These are phyloP conservation scores for Hirtodrosophila cameraria DNA, from an alignment of 2,888 invertebrate species.

Conservation along the genomic window DNA sequence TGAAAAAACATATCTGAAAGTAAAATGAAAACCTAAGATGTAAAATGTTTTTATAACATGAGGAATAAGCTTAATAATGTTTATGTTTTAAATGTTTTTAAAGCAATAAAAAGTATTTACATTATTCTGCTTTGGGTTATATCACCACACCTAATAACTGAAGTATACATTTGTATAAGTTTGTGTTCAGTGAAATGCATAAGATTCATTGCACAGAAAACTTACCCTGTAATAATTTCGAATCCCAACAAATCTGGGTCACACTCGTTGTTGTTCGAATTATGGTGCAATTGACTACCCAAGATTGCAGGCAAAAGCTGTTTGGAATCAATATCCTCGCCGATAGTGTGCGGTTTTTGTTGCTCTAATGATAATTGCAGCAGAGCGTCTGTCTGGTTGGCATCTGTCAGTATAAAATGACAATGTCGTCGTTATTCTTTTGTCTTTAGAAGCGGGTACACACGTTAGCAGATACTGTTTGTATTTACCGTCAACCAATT, in stretches of 20 bases:
- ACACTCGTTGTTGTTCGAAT: constrained; percentile 89
- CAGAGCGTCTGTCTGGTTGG: constrained; percentile 43
- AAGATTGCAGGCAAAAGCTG: constrained; percentile 36
- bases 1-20: constrained; percentile 92
- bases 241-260: constrained; percentile 95
- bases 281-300: constrained; percentile 49
- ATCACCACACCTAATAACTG: too few species aligned
- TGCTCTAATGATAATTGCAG: constrained; percentile 33
- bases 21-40: too few species aligned
- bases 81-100: too few species aligned
- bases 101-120: too few species aligned
- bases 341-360: constrained; percentile 15
- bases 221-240: constrained; percentile 94
- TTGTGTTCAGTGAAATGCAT: too few species aligned
- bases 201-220: constrained; percentile 9
- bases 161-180: not conserved
- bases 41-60: too few species aligned
- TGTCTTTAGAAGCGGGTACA: constrained; percentile 28
- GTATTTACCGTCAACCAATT: constrained; percentile 62
- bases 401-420: constrained; percentile 56
- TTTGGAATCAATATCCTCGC: constrained; percentile 27
- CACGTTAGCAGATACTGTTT: constrained; percentile 19
- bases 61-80: too few species aligned
- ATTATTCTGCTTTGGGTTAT: too few species aligned
- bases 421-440: constrained; percentile 52